These are phyloP conservation scores for Oophaga sylvatica DNA, from an alignment of 2,797 vertebrate species.

Conservation along the genomic window DNA sequence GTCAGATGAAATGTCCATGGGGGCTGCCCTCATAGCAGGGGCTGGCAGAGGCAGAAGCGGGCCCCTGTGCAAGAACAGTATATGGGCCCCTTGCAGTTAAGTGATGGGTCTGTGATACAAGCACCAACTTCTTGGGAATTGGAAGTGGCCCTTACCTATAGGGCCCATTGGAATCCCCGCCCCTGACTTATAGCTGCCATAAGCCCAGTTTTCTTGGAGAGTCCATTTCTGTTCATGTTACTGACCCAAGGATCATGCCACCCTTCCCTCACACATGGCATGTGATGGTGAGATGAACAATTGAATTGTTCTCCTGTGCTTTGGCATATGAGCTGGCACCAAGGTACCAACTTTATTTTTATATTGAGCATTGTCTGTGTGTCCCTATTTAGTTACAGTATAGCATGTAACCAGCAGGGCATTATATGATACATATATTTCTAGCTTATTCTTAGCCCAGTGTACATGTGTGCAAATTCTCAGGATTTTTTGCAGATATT, in stretches of 20 bases:
- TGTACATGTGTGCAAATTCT: background rate
- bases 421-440: background rate
- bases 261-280: background rate
- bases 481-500: background rate
- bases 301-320: background rate
- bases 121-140: too few species aligned
- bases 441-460: background rate
- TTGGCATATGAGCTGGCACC: background rate
- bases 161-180: too few species aligned
- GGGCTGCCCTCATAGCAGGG: background rate
- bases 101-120: too few species aligned
- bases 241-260: background rate
- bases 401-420: too few species aligned
- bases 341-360: background rate
- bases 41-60: too few species aligned
- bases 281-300: background rate
- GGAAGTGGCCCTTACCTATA: too few species aligned
- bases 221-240: background rate
- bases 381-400: background rate
- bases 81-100: too few species aligned
- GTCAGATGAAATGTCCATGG: background rate
- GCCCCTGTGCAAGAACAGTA: too few species aligned
- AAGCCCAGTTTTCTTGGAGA: background rate
- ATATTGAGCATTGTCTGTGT: background rate
- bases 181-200: background rate